phyloP scores from a whole-genome alignment of 2,113 vertebrate species.

The Cyprinodon tularosa region DNA sequence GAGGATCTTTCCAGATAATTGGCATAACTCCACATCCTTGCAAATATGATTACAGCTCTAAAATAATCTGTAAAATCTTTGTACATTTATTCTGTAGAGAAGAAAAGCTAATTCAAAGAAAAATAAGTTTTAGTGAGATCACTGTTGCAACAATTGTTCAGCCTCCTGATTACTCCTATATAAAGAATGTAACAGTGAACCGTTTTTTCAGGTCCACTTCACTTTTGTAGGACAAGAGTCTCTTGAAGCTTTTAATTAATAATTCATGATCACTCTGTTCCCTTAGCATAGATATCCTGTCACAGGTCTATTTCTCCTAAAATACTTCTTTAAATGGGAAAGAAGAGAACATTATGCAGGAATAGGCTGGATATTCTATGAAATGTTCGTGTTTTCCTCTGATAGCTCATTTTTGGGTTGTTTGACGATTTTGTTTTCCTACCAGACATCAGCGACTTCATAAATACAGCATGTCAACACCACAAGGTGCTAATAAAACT shows the following conservation, averaged over 20 bases:
- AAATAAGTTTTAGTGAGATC: not conserved
- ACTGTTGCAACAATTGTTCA: not conserved
- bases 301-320: not conserved
- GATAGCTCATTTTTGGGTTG: not conserved
- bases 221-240: not conserved
- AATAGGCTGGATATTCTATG: not conserved
- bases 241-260: not conserved
- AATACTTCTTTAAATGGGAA: not conserved
- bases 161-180: not conserved
- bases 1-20: slow-evolving; percentile 11
- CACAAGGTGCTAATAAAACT: slow-evolving; percentile 1
- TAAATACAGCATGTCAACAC: not conserved
- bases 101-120: not conserved
- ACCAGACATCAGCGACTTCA: not conserved
- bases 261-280: not conserved
- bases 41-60: slow-evolving; percentile 1
- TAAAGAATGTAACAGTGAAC: not conserved
- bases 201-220: not conserved
- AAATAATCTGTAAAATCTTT: not conserved
- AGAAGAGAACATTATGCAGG: not conserved
- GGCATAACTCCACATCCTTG: not conserved
- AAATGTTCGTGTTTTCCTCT: not conserved
- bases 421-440: not conserved
- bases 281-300: not conserved
- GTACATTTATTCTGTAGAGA: not conserved